A percentile compares a stretch with the other conserved stretches of the same genome.
phyloP scores from a whole-genome alignment of 1,140 invertebrate genomes.

The Lordiphosa collinella region DNA sequence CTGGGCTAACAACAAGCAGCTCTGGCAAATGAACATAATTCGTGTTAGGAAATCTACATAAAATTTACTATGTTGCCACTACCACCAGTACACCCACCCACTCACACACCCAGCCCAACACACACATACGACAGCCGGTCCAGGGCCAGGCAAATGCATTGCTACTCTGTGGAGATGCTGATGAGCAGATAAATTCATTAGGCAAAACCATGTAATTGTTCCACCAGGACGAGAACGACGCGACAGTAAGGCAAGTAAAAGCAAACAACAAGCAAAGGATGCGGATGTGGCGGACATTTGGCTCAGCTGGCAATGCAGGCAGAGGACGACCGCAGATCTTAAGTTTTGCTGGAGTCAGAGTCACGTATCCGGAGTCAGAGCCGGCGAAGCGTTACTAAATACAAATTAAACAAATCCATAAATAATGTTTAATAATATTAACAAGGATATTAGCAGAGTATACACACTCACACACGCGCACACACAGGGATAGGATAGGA shows the following conservation, averaged over 20 bases:
- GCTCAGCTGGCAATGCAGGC: slow-evolving; percentile 51
- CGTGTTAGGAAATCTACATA: slow-evolving; percentile 77
- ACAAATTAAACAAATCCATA: slow-evolving; percentile 80
- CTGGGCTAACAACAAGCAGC: slow-evolving; percentile 54
- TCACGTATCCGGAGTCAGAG: slow-evolving; percentile 47
- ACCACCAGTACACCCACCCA: not conserved
- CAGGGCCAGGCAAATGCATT: slow-evolving; percentile 33
- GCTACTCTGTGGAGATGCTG: slow-evolving; percentile 59
- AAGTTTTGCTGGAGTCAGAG: slow-evolving; percentile 49
- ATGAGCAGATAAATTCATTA: slow-evolving; percentile 80
- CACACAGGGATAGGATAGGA: slow-evolving; percentile 2
- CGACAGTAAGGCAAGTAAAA: slow-evolving; percentile 24
- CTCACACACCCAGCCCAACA: slow-evolving; percentile 12
- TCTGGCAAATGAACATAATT: slow-evolving; percentile 74
- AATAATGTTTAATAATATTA: slow-evolving; percentile 80
- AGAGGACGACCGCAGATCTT: slow-evolving; percentile 58
- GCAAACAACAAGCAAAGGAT: slow-evolving; percentile 20
- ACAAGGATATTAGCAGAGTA: slow-evolving; percentile 77
- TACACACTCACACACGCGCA: slow-evolving; percentile 35
- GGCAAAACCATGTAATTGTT: slow-evolving; percentile 79
- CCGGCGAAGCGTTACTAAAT: slow-evolving; percentile 71
- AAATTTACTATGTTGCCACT: slow-evolving; percentile 66
- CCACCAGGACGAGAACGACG: slow-evolving; percentile 56
- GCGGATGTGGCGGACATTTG: slow-evolving; percentile 48
- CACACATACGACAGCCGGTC: slow-evolving; percentile 25